These are phyloP conservation scores for Mastomys coucha DNA, from an alignment of 2,113 vertebrate genomes.

Conservation along the genomic window DNA sequence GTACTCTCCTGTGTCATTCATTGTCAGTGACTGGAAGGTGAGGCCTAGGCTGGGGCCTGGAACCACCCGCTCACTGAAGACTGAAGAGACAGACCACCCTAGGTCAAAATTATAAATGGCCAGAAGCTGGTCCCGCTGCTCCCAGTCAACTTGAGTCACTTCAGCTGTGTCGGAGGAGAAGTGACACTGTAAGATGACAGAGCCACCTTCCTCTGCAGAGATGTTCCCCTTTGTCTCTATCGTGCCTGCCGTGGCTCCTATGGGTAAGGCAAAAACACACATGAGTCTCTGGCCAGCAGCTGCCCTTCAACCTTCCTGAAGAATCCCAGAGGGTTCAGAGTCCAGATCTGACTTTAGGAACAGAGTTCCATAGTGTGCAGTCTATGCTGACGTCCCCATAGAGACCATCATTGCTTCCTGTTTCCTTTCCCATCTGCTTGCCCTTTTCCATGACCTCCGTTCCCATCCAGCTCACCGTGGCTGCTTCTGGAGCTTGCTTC, in stretches of 20 bases:
- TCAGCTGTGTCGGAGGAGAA: slow-evolving; percentile 49
- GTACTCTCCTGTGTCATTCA: slow-evolving; percentile 78
- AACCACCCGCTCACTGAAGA: slow-evolving; percentile 31
- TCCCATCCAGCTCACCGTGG: background rate
- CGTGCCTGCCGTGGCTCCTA: slow-evolving; percentile 35
- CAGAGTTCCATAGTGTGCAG: background rate
- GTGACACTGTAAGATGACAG: slow-evolving; percentile 74
- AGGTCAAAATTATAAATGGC: background rate
- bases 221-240: slow-evolving; percentile 53
- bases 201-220: slow-evolving; percentile 68
- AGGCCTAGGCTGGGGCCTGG: slow-evolving; percentile 38
- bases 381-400: background rate
- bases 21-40: slow-evolving; percentile 42
- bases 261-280: background rate
- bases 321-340: background rate
- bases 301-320: background rate
- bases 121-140: slow-evolving; percentile 37
- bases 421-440: background rate
- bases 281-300: background rate
- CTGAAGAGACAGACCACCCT: background rate
- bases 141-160: slow-evolving; percentile 81
- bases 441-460: background rate
- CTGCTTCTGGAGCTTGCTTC: background rate
- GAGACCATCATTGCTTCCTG: background rate
- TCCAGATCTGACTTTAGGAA: background rate